Base-by-base conservation (phyloP, 2,797 vertebrate species). In the Crossoptilon crossoptilon region DNA sequence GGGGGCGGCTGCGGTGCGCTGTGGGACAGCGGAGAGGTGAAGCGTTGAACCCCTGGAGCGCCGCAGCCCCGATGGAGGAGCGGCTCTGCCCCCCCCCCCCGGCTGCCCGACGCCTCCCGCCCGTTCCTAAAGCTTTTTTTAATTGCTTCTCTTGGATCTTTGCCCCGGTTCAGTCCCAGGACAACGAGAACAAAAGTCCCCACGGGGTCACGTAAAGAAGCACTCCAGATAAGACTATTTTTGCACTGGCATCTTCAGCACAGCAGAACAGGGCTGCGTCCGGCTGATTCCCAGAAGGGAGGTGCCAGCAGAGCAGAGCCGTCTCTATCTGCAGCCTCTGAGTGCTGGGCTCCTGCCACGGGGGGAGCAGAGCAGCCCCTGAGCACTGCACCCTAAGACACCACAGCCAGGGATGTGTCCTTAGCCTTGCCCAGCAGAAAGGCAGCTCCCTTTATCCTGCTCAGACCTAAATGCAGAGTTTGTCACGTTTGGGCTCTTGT, bases 131-230 rank as follows among this genome's bases (percentile, higher is more conserved):
- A 10, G 22, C 14, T 29, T 33, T 5, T 14, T 8, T 43, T 53
- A 26, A 0, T 60, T 31, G 48, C 35, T 84, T 11, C 3, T 6
- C 19, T 24, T 76, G 80, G 60, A 53, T 44, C 72, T 6, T 6
- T 22, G n/a, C 51, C 75, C 31, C 9, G 63, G 26, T n/a, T 19
- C 8, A 48, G 56, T n/a, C 49, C 56, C 44, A 14, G 41, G 17
- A 41, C 23, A 29, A 31, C 56, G 33, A 37, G 53, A 78, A 53
- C 21, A 71, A 49, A 48, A 69, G 26, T 43, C 81, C 60, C 0
- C 0, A 5, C 0, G 2, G 43, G 49, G 46, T 68, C 62, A 9
- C 4, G 23, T 3, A 31, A 15, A 29, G 14, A 27, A n/a, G 9
- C 24, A 5, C 56, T 76, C 86, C 60, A 35, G 58, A n/a, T 10